Evolutionary conservation across 1,140 invertebrate species (phyloP).

Genomic region (Drosophila sechellia): DNA sequence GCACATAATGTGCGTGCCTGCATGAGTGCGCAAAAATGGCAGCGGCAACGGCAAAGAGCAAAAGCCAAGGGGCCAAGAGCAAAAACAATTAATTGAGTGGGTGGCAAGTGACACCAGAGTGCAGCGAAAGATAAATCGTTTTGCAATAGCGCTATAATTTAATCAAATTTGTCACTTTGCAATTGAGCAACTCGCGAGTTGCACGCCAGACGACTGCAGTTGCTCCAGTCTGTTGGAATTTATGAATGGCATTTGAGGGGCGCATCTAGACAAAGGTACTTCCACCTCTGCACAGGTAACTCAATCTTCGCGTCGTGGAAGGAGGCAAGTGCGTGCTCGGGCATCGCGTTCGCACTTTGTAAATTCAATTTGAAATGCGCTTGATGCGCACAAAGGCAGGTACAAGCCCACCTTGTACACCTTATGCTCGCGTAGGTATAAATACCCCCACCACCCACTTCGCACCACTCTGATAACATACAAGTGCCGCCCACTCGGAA

Average conservation of each 20-base stretch:
- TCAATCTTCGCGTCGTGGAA: constrained; percentile 35
- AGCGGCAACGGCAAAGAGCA: constrained; percentile 38
- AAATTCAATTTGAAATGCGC: constrained; percentile 77
- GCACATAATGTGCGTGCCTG: constrained; percentile 42
- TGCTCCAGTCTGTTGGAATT: constrained; percentile 38
- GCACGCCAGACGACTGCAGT: constrained; percentile 1
- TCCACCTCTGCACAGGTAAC: constrained; percentile 16
- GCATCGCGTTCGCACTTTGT: constrained; percentile 56
- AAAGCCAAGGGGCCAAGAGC: constrained; percentile 50
- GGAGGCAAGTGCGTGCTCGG: constrained; percentile 39
- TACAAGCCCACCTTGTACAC: constrained; percentile 25
- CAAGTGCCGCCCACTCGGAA: constrained; percentile 49
- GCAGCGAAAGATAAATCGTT: constrained; percentile 79
- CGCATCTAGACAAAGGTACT: constrained; percentile 11
- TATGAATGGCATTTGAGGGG: constrained; percentile 54
- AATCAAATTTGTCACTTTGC: constrained; percentile 82
- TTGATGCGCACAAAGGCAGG: constrained; percentile 60
- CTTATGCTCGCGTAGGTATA: constrained; percentile 5
- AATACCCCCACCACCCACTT: background rate
- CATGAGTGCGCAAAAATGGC: constrained; percentile 53
- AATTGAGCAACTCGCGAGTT: constrained; percentile 66
- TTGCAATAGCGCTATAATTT: constrained; percentile 82
- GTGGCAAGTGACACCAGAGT: constrained; percentile 46
- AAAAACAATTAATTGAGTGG: constrained; percentile 82
- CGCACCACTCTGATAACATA: constrained; percentile 48